phyloP scores from a whole-genome alignment of 2,888 invertebrate species.

The Cantharis flavilabris region DNA sequence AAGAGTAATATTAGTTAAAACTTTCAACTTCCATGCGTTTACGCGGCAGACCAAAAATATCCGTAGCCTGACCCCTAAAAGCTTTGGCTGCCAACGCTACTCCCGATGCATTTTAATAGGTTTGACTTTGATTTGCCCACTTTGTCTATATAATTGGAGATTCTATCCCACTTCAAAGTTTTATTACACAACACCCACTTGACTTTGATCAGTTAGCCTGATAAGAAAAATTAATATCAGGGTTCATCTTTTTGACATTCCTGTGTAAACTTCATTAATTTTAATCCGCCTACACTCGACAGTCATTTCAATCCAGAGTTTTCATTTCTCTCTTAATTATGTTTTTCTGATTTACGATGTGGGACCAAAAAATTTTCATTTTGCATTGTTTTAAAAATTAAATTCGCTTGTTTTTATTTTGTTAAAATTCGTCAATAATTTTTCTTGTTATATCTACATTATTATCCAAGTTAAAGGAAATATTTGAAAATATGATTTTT shows the following conservation, averaged over 20 bases:
- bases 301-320: not conserved
- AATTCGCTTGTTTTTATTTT: not conserved
- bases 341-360: not conserved
- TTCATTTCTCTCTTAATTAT: not conserved
- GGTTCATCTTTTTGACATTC: not conserved
- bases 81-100: not conserved
- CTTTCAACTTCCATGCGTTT: not conserved
- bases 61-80: not conserved
- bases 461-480: not conserved
- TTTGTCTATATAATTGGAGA: not conserved
- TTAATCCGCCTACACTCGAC: not conserved
- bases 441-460: not conserved
- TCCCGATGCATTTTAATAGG: not conserved
- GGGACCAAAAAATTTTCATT: not conserved
- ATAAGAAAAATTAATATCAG: not conserved
- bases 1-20: not conserved
- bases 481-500: not conserved
- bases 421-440: not conserved
- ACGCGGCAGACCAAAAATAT: not conserved
- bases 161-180: not conserved
- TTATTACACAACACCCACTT: not conserved
- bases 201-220: not conserved
- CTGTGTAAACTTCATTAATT: not conserved
- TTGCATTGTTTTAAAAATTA: not conserved
- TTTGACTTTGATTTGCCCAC: not conserved